Percentiles rank a stretch among this genome's conserved stretches.
Conservation (phyloP, 64 coral and sea anemone species). For the Montipora foliosa region DNA sequence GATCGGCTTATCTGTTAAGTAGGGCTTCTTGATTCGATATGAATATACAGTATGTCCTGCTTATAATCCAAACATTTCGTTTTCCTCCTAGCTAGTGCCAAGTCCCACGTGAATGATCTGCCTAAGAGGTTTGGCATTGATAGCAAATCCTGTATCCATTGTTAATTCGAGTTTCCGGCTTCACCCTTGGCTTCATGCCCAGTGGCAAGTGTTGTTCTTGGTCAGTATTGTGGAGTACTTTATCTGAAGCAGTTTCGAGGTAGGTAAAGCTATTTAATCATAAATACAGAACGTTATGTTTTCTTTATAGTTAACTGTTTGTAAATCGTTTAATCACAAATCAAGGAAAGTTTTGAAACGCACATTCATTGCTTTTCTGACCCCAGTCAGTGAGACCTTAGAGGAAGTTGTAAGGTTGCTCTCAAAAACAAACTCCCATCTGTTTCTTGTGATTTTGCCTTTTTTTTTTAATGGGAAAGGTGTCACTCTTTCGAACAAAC, state of each 20-base stretch:
- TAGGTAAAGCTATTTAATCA: background rate
- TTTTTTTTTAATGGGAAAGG: no score
- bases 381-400: no score
- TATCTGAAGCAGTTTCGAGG: background rate
- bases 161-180: background rate
- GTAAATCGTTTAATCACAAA: background rate
- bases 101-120: background rate
- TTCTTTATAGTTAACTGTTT: background rate
- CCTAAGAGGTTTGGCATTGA: background rate
- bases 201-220: background rate
- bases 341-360: no score
- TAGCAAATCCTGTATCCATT: background rate
- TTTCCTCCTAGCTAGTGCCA: background rate
- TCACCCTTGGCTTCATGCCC: background rate
- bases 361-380: no score
- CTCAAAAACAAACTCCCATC: no score
- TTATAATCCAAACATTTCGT: no score
- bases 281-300: background rate
- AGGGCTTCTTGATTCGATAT: background rate
- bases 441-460: no score
- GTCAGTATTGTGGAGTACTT: background rate
- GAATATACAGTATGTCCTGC: no score
- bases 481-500: no score
- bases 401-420: no score
- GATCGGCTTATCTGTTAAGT: background rate